phyloP scores from a whole-genome alignment of 2,888 invertebrate genomes.

The Willowsia nigromaculata region DNA sequence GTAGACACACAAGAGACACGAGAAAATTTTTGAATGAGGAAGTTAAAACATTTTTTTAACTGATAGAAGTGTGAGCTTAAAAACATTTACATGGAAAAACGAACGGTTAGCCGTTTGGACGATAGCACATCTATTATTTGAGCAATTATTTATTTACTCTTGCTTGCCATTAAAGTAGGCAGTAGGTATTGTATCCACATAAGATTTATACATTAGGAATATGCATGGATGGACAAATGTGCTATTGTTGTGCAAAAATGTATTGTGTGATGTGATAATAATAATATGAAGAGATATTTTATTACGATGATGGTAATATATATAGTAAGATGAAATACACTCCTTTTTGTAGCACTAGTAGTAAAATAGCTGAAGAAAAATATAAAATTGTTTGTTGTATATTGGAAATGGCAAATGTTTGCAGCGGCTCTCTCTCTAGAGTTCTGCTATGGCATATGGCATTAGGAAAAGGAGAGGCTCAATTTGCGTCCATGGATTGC shows the following conservation, averaged over 20 bases:
- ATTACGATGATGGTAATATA: neutral
- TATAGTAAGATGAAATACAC: neutral
- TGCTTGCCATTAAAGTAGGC: neutral
- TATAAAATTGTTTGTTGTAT: neutral
- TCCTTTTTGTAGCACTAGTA: neutral
- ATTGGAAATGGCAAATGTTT: neutral
- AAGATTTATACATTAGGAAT: too few species aligned
- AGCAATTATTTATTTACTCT: neutral
- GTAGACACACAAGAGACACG: neutral
- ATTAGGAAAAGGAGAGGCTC: conserved; percentile 65
- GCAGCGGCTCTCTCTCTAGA: neutral
- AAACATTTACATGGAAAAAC: neutral
- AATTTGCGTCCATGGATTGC: conserved; percentile 68
- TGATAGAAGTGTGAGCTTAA: neutral
- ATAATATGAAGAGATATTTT: neutral
- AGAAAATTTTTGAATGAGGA: conserved; percentile 11
- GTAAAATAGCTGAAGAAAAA: neutral
- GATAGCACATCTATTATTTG: neutral
- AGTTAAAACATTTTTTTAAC: neutral
- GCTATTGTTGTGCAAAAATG: neutral
- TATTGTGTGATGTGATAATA: conserved; percentile 19
- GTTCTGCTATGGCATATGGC: neutral
- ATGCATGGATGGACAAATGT: too few species aligned
- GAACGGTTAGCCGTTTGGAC: too few species aligned
- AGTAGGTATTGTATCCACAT: too few species aligned